Evolutionary conservation across 2,797 vertebrate genomes (phyloP).

Genomic region (Lacerta bilineata): DNA sequence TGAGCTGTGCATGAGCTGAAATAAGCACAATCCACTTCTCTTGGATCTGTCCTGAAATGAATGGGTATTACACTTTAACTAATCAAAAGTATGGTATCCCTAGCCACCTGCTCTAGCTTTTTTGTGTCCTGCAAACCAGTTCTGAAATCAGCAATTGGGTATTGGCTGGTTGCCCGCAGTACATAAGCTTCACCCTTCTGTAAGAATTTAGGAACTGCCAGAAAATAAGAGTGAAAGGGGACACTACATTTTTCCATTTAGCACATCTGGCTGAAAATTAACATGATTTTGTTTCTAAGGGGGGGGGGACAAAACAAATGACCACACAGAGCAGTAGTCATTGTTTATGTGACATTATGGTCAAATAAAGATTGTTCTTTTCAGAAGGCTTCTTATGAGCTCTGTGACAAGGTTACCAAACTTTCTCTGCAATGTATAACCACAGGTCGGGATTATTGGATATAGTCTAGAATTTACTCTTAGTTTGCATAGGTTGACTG

Average conservation of each 20-base stretch:
- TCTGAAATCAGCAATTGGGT: neutral
- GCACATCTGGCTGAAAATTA: neutral
- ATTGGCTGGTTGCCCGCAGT: neutral
- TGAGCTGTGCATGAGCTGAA: neutral
- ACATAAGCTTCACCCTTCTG: neutral
- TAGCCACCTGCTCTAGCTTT: neutral
- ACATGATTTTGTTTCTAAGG: neutral
- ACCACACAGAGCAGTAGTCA: neutral
- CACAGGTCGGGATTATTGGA: neutral
- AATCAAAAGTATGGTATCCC: constrained; percentile 25
- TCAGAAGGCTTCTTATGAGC: neutral
- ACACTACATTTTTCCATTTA: neutral
- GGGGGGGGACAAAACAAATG: neutral
- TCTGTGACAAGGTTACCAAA: neutral
- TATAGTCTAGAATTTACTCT: neutral
- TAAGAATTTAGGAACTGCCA: neutral
- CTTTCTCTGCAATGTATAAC: neutral
- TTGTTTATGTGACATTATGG: neutral
- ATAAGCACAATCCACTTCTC: neutral
- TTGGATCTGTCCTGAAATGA: neutral
- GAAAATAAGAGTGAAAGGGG: neutral
- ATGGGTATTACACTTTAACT: neutral
- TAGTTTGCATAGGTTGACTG: neutral
- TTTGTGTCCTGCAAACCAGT: neutral
- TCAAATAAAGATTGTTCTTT: neutral